Evolutionary conservation across 1,140 invertebrate genomes (phyloP), one percentile per base, ranked within the genome.

Genomic region (Sarcophaga bullata): DNA sequence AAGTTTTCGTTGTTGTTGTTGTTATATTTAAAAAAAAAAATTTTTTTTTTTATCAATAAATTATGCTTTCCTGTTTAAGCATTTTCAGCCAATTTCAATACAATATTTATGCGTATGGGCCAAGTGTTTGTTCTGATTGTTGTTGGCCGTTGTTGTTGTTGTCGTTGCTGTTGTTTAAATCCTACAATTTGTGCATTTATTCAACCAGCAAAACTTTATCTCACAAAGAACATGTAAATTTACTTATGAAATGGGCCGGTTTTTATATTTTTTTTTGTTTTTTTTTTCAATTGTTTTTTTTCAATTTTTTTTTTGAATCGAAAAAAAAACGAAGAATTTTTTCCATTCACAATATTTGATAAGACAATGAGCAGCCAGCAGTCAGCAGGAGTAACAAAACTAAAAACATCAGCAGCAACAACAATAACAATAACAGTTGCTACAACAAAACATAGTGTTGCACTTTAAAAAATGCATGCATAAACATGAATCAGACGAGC

Each of bases 61-160:
- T 78, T 78, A 78, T 78, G 75, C 75, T 78, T 78, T 78, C 75
- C 75, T 78, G 75, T 78, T 78, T 78, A 78, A 78, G 75, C 75
- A 78, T 78, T 78, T 72, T 78, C n/a, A 19, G 48, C 75, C 75
- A 78, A 19, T 50, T 52, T 50, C 48, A 78, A 75, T 47, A 10
- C 73, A 75, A 19, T 68, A 19, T 68, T 68, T 68, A 58, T 58
- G 54, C n/a, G 54, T 58, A n/a, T 58, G 10, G n/a, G 54, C 13
- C 54, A 58, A 58, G 10, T n/a, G 54, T 13, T 11, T 15, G 25
- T 37, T 37, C 25, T 37, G 25, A 37, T 37, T 37, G 25, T 37
- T 37, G 9, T 5, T 15, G 10, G 9, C 52, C 6, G 9, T 58
- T 11, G 13, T 6, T 58, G 54, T 68, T 19, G 6, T 19, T 68